These are phyloP conservation scores for Lathamus discolor DNA, from an alignment of 2,113 vertebrate genomes.

Conservation along the genomic window DNA sequence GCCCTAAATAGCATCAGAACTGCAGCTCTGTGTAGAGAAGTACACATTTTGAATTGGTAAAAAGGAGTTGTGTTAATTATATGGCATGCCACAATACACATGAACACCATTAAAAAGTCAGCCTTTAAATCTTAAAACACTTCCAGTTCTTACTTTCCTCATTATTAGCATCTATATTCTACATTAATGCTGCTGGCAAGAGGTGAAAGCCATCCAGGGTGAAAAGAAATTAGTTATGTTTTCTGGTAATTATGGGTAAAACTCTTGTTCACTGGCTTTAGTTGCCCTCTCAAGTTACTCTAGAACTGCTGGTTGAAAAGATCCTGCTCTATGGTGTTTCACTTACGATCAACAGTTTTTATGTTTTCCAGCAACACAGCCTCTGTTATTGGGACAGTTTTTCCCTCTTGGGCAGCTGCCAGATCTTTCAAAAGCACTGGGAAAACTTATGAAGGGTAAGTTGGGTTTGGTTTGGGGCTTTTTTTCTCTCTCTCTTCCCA, in stretches of 20 bases:
- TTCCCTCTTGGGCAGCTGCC: background rate
- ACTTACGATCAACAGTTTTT: constrained; percentile 60
- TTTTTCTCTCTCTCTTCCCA: background rate
- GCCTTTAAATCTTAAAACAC: constrained; percentile 51
- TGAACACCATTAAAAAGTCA: constrained; percentile 27
- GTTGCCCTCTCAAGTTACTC: constrained; percentile 44
- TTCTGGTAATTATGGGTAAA: constrained; percentile 62
- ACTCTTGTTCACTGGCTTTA: constrained; percentile 37
- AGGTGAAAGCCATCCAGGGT: constrained; percentile 55
- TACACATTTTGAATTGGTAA: background rate
- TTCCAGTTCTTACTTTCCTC: constrained; percentile 19
- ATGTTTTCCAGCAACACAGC: constrained; percentile 15
- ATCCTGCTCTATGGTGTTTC: constrained; percentile 42
- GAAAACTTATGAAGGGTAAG: background rate
- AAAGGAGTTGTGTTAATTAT: background rate
- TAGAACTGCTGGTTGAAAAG: constrained; percentile 59
- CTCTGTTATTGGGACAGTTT: constrained; percentile 8
- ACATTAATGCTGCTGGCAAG: constrained; percentile 55
- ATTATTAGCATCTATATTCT: constrained; percentile 56
- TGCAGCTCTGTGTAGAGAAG: background rate
- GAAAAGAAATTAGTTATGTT: constrained; percentile 64
- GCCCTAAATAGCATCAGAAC: background rate
- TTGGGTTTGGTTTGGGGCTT: background rate
- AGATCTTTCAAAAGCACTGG: background rate
- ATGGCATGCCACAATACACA: background rate